Evolutionary conservation across 2,113 vertebrate species (phyloP), one percentile per base, ranked within the genome.

Genomic region (Paradoxurus hermaphroditus): DNA sequence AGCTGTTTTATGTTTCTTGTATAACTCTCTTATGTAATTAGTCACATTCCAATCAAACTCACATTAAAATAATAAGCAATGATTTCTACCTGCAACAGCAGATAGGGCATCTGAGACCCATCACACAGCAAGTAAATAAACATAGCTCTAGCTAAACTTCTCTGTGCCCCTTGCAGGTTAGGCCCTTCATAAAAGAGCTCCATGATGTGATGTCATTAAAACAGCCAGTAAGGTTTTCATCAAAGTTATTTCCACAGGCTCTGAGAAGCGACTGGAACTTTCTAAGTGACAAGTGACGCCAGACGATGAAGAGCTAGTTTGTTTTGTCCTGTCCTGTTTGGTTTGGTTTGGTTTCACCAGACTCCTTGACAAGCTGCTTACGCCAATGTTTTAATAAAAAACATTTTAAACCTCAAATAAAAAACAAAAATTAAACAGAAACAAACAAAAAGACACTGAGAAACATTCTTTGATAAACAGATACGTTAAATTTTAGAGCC

Each of bases 61-160:
- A 94, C 27, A 97, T 96, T 93, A 97, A 98, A 99, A 98, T 95
- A 97, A 97, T 96, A 98, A 97, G 96, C 85, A 98, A 97, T 97
- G 53, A 97, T 97, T 98, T 98, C 88, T 97, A 98, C 90, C 94
- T 98, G 85, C 2, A 46, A 62, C 91, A n/a, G 13, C 14, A 21
- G 91, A 97, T n/a, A 96, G 91, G 86, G 83, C 78, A 3, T 93
- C 72, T 86, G 97, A 98, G 96, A 97, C 92, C 34, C 73, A 98
- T 98, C 97, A 93, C 96, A 95, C 73, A 98, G 90, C 44, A 97
- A 73, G 86, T 93, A 95, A 97, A 78, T 41, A 97, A 97, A 94
- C 49, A 82, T 13, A 90, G 92, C 83, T 96, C 93, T 78, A 96
- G 59, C 41, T 89, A 97, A 94, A 95, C 96, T n/a, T 97, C 36